These are phyloP conservation scores for Argopecten irradians DNA, from an alignment of 1,140 invertebrate species.

Conservation along the genomic window DNA sequence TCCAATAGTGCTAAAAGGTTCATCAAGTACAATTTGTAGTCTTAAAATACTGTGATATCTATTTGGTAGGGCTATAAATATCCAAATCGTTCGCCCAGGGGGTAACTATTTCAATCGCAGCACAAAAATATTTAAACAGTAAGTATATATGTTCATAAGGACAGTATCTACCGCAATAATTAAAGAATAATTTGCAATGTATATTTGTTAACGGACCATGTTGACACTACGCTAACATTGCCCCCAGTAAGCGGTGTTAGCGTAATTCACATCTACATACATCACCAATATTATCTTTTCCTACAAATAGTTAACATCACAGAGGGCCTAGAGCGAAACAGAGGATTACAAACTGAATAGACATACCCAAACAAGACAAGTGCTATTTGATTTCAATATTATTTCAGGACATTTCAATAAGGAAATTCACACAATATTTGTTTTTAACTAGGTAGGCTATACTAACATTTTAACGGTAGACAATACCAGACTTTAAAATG, in stretches of 20 bases:
- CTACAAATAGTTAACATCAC: not conserved
- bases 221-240: constrained; percentile 2
- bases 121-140: not conserved
- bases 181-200: not conserved
- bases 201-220: not conserved
- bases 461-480: not conserved
- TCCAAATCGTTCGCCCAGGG: not conserved
- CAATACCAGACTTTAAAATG: not conserved
- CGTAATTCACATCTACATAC: not conserved
- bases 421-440: not conserved
- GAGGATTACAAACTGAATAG: not conserved
- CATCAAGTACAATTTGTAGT: no score
- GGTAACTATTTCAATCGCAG: not conserved
- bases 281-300: not conserved
- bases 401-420: not conserved
- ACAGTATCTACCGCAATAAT: not conserved
- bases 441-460: not conserved
- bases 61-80: not conserved
- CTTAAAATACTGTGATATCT: not conserved
- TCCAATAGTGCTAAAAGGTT: no score
- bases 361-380: not conserved
- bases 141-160: constrained; percentile 4
- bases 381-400: constrained; percentile 15
- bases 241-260: not conserved
- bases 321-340: not conserved